These are phyloP conservation scores for Brachionus sp. DNA, from an alignment of 1,140 invertebrate genomes.

Conservation along the genomic window DNA sequence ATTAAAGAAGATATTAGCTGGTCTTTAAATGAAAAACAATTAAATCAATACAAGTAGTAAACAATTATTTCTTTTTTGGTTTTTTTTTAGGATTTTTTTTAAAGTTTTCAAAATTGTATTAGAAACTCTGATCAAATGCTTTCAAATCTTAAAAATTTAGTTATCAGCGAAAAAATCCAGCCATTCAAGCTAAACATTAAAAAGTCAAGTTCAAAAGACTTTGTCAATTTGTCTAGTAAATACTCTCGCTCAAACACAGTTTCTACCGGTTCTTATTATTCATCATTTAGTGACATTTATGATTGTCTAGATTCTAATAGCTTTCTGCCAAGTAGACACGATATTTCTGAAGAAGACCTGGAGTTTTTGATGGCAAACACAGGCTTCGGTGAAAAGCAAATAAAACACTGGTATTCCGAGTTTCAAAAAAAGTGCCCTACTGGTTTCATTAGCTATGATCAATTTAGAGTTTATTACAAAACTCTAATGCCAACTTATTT, in stretches of 20 bases:
- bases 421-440: constrained; percentile 37
- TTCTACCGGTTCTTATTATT: background rate
- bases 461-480: constrained; percentile 39
- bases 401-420: constrained; percentile 23
- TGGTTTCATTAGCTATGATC: constrained; percentile 10
- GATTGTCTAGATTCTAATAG: background rate
- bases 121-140: background rate
- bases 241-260: background rate
- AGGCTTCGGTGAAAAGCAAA: constrained; percentile 9
- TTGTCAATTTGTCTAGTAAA: background rate
- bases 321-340: background rate
- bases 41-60: background rate
- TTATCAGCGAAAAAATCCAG: constrained; percentile 2
- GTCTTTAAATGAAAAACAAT: background rate
- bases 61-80: background rate
- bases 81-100: background rate
- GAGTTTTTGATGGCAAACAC: constrained; percentile 38
- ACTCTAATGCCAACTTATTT: constrained; percentile 11
- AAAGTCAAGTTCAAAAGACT: background rate
- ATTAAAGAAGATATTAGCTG: background rate
- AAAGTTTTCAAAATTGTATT: background rate
- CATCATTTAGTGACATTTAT: background rate
- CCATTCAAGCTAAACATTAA: background rate
- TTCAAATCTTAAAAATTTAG: background rate
- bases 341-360: constrained; percentile 14